Percentiles rank a stretch among this genome's conserved stretches.
phyloP scores from a whole-genome alignment of 2,113 vertebrate genomes.

The Bufo bufo region DNA sequence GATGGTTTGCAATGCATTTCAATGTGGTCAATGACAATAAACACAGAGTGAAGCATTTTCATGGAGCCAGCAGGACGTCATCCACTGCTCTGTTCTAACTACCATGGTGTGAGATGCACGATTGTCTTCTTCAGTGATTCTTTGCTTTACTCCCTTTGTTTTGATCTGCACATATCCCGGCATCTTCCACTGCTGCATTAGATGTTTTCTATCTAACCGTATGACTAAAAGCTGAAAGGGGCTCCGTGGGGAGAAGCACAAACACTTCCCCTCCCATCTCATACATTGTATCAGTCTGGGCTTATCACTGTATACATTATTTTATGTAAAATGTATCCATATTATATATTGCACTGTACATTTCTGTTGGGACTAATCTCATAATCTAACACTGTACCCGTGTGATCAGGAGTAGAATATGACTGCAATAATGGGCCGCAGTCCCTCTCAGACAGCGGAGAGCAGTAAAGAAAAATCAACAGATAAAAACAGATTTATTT shows the following conservation, averaged over 20 bases:
- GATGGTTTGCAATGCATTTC: not conserved
- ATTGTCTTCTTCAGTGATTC: not conserved
- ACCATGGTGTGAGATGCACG: not conserved
- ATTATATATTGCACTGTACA: no score
- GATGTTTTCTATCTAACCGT: not conserved
- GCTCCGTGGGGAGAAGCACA: not conserved
- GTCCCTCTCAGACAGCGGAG: no score
- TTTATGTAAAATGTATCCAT: no score
- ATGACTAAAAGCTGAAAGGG: not conserved
- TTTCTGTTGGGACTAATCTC: no score
- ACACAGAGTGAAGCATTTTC: not conserved
- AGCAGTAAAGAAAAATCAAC: no score
- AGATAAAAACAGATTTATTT: no score
- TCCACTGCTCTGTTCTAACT: not conserved
- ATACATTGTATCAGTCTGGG: not conserved
- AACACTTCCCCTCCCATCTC: not conserved
- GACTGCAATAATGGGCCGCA: no score
- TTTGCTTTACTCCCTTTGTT: not conserved
- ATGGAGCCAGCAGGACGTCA: not conserved
- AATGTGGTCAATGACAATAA: not conserved
- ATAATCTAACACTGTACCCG: no score
- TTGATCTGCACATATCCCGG: not conserved
- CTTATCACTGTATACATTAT: no score
- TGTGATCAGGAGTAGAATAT: no score
- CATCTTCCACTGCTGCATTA: not conserved